Evolutionary conservation across 2,113 vertebrate genomes (phyloP), one percentile per base, ranked within the genome.

Genomic region (Callipepla squamata): DNA sequence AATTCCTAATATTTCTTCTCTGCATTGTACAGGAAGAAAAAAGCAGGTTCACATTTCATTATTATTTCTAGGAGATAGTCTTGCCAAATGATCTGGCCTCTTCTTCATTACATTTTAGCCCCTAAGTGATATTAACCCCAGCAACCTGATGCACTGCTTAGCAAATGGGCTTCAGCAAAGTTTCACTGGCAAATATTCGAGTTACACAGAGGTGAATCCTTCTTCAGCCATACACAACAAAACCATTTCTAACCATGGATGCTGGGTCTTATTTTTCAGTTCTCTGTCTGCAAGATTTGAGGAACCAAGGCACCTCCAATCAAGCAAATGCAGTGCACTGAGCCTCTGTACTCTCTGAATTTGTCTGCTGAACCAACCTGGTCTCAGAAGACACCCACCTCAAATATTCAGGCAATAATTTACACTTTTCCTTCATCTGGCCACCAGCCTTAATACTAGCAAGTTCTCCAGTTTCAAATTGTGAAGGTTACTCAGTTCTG

Each of bases 251-350:
- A 38, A 7, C 25, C 23, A 4, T 3, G 14, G 68, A 23, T 1
- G 1, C 16, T 25, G 38, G 38, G 3, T 25, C 44, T 75, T 61
- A 8, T 2, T 57, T 36, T 63, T 58, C 1, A 7, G 8, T 51
- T 70, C 65, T 36, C 50, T 1, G 0, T 45, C 12, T 1, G 1
- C 20, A 21, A 1, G 36, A 72, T 48, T 13, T 36, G 48, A 77
- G 69, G 58, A 75, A 51, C 18, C 9, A 42, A 8, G 59, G 15
- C 19, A 21, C 25, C 13, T 65, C 69, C 6, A 2, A 2, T 12
- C 10, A 28, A 50, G 63, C 63, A 48, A 38, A 57, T 40, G 34
- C 11, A 65, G 16, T 2, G 13, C 58, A 26, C 55, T 59, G 40
- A 16, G n/a, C 22, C 45, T 14, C 66, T 48, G 57, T 19, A 1